Conservation (phyloP, 2,888 invertebrate genomes). For the Terebella lapidaria region DNA sequence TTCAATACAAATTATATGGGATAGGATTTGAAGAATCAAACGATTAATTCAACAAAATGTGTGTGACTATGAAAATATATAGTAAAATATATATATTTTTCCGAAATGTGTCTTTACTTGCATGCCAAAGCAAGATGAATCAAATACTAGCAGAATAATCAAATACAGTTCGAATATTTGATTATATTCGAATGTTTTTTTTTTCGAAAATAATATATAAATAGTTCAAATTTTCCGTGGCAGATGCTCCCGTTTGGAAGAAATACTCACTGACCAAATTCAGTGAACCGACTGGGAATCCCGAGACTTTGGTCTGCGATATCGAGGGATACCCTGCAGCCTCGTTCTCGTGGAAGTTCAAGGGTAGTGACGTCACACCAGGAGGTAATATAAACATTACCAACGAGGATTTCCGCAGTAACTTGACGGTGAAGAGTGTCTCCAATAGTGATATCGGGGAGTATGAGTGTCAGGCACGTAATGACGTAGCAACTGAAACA, state of each 20-base stretch:
- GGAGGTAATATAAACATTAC: not conserved
- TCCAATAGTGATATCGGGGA: not conserved
- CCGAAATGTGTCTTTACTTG: no score
- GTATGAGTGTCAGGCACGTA: conserved; percentile 3
- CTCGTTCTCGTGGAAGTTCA: not conserved
- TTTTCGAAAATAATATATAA: no score
- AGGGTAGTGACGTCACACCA: not conserved
- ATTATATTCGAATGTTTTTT: no score
- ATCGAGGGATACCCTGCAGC: not conserved
- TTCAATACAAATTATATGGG: no score
- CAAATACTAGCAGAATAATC: no score
- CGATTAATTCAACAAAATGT: no score
- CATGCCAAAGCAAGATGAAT: no score
- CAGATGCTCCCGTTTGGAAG: conserved; percentile 6
- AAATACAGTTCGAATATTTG: no score
- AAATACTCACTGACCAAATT: conserved; percentile 8
- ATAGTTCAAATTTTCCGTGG: no score
- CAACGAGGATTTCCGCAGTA: not conserved
- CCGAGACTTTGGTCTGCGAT: conserved; percentile 1
- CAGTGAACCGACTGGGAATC: not conserved
- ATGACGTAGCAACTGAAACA: not conserved
- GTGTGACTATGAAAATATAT: no score
- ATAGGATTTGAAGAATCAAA: no score
- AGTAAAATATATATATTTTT: no score
- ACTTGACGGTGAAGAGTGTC: not conserved